Base-by-base conservation (phyloP, 2,888 invertebrate species). In the Horisme vitalbata region DNA sequence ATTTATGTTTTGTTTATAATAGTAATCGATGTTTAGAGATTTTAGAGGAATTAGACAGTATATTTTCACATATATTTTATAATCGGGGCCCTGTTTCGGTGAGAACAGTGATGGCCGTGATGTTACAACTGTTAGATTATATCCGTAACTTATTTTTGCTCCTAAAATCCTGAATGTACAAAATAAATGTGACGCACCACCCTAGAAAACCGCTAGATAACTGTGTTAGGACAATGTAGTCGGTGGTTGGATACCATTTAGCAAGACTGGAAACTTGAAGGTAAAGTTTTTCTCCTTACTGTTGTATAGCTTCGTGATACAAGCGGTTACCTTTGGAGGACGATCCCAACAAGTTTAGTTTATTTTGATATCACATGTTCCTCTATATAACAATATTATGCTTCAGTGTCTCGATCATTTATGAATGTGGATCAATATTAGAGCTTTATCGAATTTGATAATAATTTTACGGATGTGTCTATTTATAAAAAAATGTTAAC, bases 391-490 rank as follows among this genome's bases (percentile, higher is more conserved):
- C 41, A 53, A 48, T 28, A 47, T 50, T 45, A 32, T 39, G 72
- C 71, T 74, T 74, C 65, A 57, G 68, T 53, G 57, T 67, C 55
- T 57, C 47, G 41, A 45, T 73, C 57, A 70, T 81, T 83, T 83
- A 82, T 75, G 82, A 85, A 88, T 81, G 87, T 85, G 87, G 88
- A 89, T 78, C 89, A 89, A 89, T 85, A 69, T 81, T 89, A 86
- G 86, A 89, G 89, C 89, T 89, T 89, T 89, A 89, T 88, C 85
- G 81, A 87, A 86, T 88, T 89, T 88, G 88, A 88, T 89, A 89
- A 88, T 88, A 88, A 89, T 87, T 86, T 39, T 87, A 88, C 69
- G 80, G 74, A 79, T 71, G n/a, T n/a, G 72, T 73, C 80, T 84
- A 83, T 84, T 85, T 84, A 83, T 82, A 79, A 71, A 75, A 73